Evolutionary conservation across 2,888 invertebrate species (phyloP).

Genomic region (Amphipoea oculea): DNA sequence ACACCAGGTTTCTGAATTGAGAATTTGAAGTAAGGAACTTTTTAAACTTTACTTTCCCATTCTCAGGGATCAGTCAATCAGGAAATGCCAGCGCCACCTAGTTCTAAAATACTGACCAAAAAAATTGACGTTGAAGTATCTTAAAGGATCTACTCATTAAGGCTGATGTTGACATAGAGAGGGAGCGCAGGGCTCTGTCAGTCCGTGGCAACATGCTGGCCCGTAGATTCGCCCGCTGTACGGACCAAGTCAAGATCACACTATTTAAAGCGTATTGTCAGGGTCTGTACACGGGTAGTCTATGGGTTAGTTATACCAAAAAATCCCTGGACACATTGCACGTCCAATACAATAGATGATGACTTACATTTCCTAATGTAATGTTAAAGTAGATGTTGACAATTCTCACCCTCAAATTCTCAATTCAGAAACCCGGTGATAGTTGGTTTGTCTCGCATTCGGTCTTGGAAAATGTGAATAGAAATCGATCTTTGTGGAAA

Average conservation of each 20-base stretch:
- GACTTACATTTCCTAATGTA: neutral
- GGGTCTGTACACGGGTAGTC: no score
- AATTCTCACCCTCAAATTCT: neutral
- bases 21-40: neutral
- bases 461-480: conserved; percentile 23
- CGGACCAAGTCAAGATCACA: no score
- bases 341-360: no score
- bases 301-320: no score
- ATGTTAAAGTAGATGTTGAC: neutral
- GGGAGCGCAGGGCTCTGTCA: no score
- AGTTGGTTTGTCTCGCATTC: conserved; percentile 11
- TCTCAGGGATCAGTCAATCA: no score
- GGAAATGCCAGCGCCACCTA: neutral
- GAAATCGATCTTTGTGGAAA: conserved; percentile 39
- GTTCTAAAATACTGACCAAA: neutral
- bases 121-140: neutral
- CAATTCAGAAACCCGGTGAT: neutral
- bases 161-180: no score
- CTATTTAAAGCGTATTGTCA: no score
- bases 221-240: no score
- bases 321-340: no score
- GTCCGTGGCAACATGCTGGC: no score
- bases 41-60: neutral
- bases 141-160: neutral
- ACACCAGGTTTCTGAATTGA: neutral